These are phyloP conservation scores for Metacarcinus magister DNA, from an alignment of 2,888 invertebrate species.

Conservation along the genomic window DNA sequence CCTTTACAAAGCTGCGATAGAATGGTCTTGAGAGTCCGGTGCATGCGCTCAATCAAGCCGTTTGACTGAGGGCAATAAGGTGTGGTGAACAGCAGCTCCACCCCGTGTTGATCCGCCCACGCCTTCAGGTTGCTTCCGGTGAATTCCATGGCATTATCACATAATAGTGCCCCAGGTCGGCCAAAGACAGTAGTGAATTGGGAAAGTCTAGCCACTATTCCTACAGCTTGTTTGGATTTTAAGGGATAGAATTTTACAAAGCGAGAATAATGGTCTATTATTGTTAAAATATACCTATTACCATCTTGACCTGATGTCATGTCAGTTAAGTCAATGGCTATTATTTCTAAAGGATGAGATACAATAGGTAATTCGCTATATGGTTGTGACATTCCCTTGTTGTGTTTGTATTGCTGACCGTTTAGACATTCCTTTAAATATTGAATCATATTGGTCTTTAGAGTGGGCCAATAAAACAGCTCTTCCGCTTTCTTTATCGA, in stretches of 20 bases:
- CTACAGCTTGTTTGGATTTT: neutral
- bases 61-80: too few relatives aligned
- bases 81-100: neutral
- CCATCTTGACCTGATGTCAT: neutral
- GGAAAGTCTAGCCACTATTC: neutral
- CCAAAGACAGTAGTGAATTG: neutral
- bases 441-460: neutral
- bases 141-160: neutral
- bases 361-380: neutral
- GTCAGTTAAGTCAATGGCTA: neutral
- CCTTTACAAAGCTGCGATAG: neutral
- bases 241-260: neutral
- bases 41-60: neutral
- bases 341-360: neutral
- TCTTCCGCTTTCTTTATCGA: neutral
- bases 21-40: neutral
- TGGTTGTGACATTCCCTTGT: constrained; percentile 5
- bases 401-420: neutral
- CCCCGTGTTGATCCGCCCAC: neutral
- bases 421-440: neutral
- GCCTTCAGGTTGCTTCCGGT: neutral
- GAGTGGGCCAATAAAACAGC: neutral
- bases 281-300: neutral
- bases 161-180: neutral
- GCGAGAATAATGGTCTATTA: constrained; percentile 16